These are phyloP conservation scores for Phanerotoma sp. DNA, from an alignment of 2,888 invertebrate species.

Conservation along the genomic window DNA sequence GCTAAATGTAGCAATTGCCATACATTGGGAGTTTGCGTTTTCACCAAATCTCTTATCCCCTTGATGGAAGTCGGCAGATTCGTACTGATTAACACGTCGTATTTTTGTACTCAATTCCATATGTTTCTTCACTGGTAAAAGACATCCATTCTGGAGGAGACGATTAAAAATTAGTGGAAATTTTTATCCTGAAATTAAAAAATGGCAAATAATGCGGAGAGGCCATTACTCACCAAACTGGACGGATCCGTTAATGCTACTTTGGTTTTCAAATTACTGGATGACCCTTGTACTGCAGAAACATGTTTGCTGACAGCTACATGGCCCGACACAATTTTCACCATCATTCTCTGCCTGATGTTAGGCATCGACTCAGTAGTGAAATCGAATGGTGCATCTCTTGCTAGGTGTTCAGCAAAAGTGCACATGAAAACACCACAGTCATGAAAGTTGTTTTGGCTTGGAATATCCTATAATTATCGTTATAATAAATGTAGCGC, in stretches of 20 bases:
- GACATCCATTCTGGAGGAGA: too few species aligned
- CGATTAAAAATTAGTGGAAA: too few species aligned
- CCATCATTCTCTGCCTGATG: constrained; percentile 6
- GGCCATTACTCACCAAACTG: too few species aligned
- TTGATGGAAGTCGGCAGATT: background rate
- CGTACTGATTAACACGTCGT: too few species aligned
- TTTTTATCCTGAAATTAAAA: background rate
- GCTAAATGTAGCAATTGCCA: background rate
- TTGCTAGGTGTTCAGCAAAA: background rate
- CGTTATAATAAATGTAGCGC: too few species aligned
- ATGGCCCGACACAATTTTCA: background rate
- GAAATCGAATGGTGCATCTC: background rate
- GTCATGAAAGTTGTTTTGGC: background rate
- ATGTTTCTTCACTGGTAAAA: too few species aligned
- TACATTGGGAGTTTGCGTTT: background rate
- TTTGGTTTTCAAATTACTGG: too few species aligned
- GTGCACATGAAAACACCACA: constrained; percentile 7
- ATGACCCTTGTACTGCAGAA: too few species aligned
- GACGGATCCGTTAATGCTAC: too few species aligned
- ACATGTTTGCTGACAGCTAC: too few species aligned
- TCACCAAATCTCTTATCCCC: background rate
- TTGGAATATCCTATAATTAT: background rate
- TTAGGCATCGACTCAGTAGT: background rate
- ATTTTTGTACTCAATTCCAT: too few species aligned
- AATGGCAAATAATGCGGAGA: too few species aligned